These are phyloP conservation scores for Cnemophilus loriae DNA, from an alignment of 2,113 vertebrate species.

Conservation along the genomic window DNA sequence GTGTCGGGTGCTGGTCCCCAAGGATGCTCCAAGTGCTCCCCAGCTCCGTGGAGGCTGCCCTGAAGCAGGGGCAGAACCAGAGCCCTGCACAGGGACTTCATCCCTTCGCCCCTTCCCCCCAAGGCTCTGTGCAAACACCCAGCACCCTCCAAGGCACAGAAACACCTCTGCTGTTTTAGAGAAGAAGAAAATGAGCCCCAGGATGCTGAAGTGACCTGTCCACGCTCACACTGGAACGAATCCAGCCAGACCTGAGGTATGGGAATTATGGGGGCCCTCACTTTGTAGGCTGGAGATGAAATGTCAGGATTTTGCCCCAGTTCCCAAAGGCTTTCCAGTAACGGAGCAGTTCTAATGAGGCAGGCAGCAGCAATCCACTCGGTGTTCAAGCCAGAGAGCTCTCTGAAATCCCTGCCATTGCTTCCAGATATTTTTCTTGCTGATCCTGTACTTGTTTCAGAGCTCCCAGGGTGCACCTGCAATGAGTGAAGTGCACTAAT, in stretches of 20 bases:
- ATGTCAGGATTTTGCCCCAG: neutral
- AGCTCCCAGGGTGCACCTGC: neutral
- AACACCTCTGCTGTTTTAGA: neutral
- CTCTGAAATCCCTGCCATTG: neutral
- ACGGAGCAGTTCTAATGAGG: fast-evolving
- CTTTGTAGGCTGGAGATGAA: neutral
- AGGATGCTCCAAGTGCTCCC: neutral
- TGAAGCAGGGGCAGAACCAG: neutral
- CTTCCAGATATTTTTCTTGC: constrained; percentile 37
- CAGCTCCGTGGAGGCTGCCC: neutral
- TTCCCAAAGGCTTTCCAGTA: neutral
- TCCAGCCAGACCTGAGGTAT: neutral
- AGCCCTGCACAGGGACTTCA: neutral
- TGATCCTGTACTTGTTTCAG: neutral
- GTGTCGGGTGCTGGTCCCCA: fast-evolving
- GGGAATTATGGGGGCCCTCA: neutral
- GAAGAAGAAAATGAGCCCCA: neutral
- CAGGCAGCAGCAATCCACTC: neutral
- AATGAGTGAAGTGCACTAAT: neutral
- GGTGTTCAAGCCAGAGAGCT: neutral
- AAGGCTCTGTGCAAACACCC: neutral
- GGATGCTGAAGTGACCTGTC: neutral
- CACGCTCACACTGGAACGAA: neutral
- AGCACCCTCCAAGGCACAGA: neutral
- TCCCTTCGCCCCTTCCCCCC: neutral